Conservation (phyloP, 2,888 invertebrate genomes). For the Thumatha senex region DNA sequence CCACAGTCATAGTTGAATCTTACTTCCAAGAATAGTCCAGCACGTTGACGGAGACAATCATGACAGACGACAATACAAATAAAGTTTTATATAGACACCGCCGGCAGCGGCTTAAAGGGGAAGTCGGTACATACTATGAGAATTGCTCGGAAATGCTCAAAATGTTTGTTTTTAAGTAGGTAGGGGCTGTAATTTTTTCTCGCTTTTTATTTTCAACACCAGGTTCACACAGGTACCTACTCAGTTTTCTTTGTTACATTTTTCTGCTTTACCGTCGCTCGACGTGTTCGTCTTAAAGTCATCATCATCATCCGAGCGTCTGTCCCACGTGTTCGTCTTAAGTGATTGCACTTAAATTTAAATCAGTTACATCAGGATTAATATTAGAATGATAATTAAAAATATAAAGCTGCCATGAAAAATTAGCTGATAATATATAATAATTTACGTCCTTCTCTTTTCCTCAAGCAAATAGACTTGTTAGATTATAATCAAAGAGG, state of each 20-base stretch:
- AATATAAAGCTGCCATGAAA: background rate
- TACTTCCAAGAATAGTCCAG: constrained; percentile 43
- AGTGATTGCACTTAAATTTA: background rate
- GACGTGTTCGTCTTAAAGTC: too few species aligned
- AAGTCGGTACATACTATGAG: constrained; percentile 23
- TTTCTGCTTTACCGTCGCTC: too few species aligned
- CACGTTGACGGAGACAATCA: constrained; percentile 41
- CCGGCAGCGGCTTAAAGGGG: constrained; percentile 39
- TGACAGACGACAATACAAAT: constrained; percentile 49
- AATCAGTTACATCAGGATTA: background rate
- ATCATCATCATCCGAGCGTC: too few species aligned
- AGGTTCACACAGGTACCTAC: background rate
- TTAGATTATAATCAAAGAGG: too few species aligned
- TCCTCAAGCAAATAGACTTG: too few species aligned
- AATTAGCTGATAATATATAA: too few species aligned
- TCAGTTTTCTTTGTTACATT: constrained; percentile 3
- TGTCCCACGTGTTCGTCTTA: background rate
- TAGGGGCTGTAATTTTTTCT: constrained; percentile 14
- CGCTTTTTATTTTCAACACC: constrained; percentile 2
- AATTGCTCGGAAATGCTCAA: constrained; percentile 30
- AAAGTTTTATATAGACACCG: constrained; percentile 44
- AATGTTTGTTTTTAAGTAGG: constrained; percentile 23
- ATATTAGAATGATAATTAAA: background rate
- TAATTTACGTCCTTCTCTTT: too few species aligned
- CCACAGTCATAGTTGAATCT: constrained; percentile 5